Conservation (phyloP, 2,797 vertebrate genomes). For the Sebastes itinus region DNA sequence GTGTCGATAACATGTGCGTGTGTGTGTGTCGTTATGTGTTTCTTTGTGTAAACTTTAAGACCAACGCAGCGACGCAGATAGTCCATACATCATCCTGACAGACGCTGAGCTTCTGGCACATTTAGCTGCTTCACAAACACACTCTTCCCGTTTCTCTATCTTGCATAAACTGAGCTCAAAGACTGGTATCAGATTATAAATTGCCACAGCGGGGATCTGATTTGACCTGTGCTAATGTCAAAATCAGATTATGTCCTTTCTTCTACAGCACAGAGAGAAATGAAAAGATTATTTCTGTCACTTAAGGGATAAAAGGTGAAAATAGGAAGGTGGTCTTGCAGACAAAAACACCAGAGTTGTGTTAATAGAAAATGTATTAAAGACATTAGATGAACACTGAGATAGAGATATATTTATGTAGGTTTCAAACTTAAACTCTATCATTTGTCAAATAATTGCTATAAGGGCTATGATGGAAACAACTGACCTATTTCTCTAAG, state of each 20-base stretch:
- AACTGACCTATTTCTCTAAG: neutral
- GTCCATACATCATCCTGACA: constrained; percentile 18
- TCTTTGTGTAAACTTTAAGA: neutral
- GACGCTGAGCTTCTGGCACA: constrained; percentile 5
- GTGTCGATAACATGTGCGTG: neutral
- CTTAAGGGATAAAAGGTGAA: neutral
- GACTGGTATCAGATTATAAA: constrained; percentile 8
- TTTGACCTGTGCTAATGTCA: constrained; percentile 8
- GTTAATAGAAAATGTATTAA: neutral
- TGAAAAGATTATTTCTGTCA: constrained; percentile 4
- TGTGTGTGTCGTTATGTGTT: neutral
- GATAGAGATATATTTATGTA: neutral
- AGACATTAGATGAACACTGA: neutral
- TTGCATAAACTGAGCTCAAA: neutral
- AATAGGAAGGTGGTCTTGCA: neutral
- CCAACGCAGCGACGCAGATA: neutral
- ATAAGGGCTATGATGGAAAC: neutral
- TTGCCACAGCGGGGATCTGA: constrained; percentile 5
- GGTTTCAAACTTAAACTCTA: neutral
- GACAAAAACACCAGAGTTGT: neutral
- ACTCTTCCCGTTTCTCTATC: neutral
- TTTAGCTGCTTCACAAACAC: neutral
- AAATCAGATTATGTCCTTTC: neutral
- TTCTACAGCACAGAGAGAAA: neutral
- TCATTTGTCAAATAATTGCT: neutral